These are phyloP conservation scores for Saimiri boliviensis DNA, from an alignment of 2,113 vertebrate species.

Conservation along the genomic window DNA sequence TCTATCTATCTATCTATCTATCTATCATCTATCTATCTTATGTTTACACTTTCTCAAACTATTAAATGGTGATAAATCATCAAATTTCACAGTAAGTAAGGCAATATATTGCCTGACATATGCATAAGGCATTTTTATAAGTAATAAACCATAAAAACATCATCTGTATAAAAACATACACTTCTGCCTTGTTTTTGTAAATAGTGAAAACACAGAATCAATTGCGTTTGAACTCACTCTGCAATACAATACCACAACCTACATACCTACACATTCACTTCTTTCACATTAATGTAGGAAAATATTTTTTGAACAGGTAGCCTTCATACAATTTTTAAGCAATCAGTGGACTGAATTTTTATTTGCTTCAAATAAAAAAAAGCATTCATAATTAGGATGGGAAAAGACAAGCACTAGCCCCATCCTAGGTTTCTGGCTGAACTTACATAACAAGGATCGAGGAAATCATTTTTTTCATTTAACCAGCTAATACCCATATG, in stretches of 20 bases:
- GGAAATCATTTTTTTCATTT: background rate
- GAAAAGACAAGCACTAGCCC: background rate
- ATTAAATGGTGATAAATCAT: background rate
- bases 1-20: too few relatives aligned
- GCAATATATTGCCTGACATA: background rate
- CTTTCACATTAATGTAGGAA: background rate
- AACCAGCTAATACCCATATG: background rate
- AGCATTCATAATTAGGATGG: background rate
- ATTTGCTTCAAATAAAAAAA: background rate
- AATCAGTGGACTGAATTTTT: slow-evolving; percentile 26
- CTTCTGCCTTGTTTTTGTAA: background rate
- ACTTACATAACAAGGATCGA: background rate
- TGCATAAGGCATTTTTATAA: background rate
- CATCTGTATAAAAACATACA: background rate
- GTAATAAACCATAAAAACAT: background rate
- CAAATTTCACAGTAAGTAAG: background rate
- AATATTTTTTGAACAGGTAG: slow-evolving; percentile 20
- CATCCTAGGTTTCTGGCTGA: background rate
- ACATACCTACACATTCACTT: background rate
- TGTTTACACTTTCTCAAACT: background rate
- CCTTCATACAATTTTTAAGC: background rate
- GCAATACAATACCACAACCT: background rate
- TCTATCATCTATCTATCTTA: background rate
- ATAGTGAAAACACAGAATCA: background rate
- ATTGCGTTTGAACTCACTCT: slow-evolving; percentile 3